Conservation (phyloP, 2,888 invertebrate species). For the Drosophila trichaetosa region DNA sequence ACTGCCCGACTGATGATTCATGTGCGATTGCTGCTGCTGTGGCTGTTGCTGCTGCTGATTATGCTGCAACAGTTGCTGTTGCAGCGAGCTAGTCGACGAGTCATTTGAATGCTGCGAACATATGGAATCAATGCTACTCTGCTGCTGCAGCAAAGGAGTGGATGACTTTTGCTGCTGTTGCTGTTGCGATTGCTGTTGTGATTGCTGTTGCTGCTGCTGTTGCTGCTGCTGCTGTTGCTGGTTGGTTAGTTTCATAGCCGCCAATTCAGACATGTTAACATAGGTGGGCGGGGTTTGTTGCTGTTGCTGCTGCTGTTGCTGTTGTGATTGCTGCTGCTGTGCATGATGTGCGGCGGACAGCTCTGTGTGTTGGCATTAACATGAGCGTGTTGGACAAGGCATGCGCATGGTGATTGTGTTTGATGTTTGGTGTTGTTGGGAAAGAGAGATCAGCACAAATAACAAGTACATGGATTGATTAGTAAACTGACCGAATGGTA, state of each 20-base stretch:
- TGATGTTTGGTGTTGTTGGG: constrained; percentile 24
- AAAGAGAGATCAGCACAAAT: constrained; percentile 47
- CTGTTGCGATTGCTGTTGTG: constrained; percentile 53
- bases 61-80: constrained; percentile 63
- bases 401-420: constrained; percentile 59
- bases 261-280: constrained; percentile 96
- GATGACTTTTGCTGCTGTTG: constrained; percentile 48
- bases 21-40: constrained; percentile 49
- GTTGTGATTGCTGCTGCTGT: constrained; percentile 71
- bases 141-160: constrained; percentile 85
- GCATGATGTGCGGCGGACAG: constrained; percentile 83
- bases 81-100: constrained; percentile 70
- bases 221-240: constrained; percentile 83
- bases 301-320: constrained; percentile 62
- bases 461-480: constrained; percentile 63
- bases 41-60: constrained; percentile 50
- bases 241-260: constrained; percentile 90
- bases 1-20: constrained; percentile 57
- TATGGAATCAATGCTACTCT: constrained; percentile 86
- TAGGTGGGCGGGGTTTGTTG: constrained; percentile 90
- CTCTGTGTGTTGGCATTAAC: constrained; percentile 72
- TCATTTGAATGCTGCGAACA: constrained; percentile 84
- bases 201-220: constrained; percentile 40
- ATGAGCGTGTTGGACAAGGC: constrained; percentile 56
- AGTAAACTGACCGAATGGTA: constrained; percentile 66